Conservation (phyloP, 2,888 invertebrate species). For the Lacanobia oleracea region DNA sequence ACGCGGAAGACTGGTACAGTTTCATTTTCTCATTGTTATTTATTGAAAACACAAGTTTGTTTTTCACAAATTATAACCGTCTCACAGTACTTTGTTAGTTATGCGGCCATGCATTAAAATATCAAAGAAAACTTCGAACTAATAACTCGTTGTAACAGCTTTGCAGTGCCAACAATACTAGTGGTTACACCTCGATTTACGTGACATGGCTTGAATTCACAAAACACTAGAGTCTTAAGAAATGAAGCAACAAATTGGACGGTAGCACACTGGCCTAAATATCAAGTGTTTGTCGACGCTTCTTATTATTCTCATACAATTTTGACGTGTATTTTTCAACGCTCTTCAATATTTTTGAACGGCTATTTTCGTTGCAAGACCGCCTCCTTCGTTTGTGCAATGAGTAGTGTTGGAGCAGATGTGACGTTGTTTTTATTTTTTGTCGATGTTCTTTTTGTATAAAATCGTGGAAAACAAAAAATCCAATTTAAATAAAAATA, state of each 20-base stretch:
- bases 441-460: not conserved
- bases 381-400: constrained; percentile 79
- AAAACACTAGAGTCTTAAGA: constrained; percentile 39
- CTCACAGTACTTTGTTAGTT: constrained; percentile 21
- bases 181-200: constrained; percentile 26
- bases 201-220: constrained; percentile 34
- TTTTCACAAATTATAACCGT: constrained; percentile 27
- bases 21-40: constrained; percentile 4
- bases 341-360: constrained; percentile 87
- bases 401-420: constrained; percentile 72
- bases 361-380: constrained; percentile 83
- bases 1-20: not conserved
- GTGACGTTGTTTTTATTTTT: constrained; percentile 15
- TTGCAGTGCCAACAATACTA: constrained; percentile 38
- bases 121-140: constrained; percentile 34
- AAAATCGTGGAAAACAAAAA: too few relatives aligned
- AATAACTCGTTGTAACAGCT: constrained; percentile 33
- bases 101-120: constrained; percentile 38
- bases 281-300: constrained; percentile 82
- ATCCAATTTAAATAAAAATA: too few relatives aligned
- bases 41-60: not conserved
- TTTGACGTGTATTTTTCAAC: constrained; percentile 89
- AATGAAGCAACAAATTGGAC: constrained; percentile 66
- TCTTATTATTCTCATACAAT: constrained; percentile 84
- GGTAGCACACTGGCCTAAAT: constrained; percentile 74